These are phyloP conservation scores for Pogonognathellus flavescens DNA, from an alignment of 1,140 invertebrate species.

Conservation along the genomic window DNA sequence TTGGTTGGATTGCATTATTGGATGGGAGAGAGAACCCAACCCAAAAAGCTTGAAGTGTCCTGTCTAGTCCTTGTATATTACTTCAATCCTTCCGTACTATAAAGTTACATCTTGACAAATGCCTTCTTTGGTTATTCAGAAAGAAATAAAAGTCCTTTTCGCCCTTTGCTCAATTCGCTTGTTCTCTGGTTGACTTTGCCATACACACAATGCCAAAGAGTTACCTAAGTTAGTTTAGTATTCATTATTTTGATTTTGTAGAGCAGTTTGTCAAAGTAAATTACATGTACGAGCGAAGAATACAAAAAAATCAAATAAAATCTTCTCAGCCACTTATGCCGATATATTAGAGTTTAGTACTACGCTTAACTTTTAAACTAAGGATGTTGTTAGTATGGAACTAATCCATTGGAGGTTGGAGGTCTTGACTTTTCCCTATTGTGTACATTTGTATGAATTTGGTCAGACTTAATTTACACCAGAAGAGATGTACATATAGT, in stretches of 20 bases:
- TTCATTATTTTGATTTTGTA: conserved; percentile 46
- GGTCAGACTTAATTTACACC: too few species aligned
- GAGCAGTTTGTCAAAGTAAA: conserved; percentile 41
- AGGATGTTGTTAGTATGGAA: neutral
- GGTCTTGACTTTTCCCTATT: neutral
- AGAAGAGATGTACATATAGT: too few species aligned
- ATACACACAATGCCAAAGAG: neutral
- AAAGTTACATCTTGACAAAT: conserved; percentile 15
- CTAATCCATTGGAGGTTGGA: conserved; percentile 21
- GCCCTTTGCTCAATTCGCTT: conserved; percentile 19
- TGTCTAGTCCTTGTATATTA: neutral
- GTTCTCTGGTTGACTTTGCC: neutral
- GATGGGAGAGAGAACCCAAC: too few species aligned
- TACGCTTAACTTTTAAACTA: neutral
- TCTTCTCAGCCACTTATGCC: neutral
- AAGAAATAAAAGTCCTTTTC: conserved; percentile 18
- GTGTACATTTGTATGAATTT: neutral
- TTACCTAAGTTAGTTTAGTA: conserved; percentile 26
- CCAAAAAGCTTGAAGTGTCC: too few species aligned
- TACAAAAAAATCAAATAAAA: conserved; percentile 34
- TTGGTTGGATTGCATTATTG: too few species aligned
- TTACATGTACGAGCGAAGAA: conserved; percentile 33
- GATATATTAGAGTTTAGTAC: conserved; percentile 23
- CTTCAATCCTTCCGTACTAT: neutral
- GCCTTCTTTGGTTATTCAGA: conserved; percentile 24